A percentile compares a stretch with the other conserved stretches of the same genome.
Conservation (phyloP, 1,140 invertebrate genomes). For the Galendromus occidentalis region DNA sequence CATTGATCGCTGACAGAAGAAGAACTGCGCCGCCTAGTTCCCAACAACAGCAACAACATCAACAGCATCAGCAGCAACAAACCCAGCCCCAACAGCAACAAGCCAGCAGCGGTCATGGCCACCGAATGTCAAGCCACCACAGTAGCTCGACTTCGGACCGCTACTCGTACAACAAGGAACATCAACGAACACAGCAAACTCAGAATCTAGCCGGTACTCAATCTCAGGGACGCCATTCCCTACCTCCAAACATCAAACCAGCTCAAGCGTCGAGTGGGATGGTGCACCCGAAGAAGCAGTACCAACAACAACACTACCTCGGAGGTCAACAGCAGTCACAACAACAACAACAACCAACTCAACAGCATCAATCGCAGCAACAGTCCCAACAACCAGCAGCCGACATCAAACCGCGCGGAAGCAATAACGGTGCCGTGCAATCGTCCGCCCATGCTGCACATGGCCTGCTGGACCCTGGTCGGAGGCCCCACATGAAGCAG, state of each 20-base stretch:
- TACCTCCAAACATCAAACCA: background rate
- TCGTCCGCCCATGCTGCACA: background rate
- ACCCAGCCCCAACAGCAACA: too few species aligned
- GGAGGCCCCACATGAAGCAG: background rate
- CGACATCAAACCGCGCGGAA: background rate
- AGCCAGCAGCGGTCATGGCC: background rate
- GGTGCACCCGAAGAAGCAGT: constrained; percentile 2
- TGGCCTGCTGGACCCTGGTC: background rate
- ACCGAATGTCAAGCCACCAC: background rate
- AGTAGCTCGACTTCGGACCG: background rate
- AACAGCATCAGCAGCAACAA: background rate
- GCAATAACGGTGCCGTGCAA: background rate
- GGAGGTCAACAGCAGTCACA: constrained; percentile 10
- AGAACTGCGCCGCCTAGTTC: constrained; percentile 11
- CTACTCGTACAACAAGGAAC: constrained; percentile 10
- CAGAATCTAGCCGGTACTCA: background rate
- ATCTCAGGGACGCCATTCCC: background rate
- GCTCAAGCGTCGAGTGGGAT: background rate
- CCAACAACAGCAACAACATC: background rate
- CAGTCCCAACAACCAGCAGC: background rate
- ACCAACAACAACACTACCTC: constrained; percentile 8
- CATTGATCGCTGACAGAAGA: constrained; percentile 5
- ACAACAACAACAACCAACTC: constrained; percentile 14
- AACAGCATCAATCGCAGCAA: background rate
- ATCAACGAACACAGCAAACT: constrained; percentile 3